phyloP scores from a whole-genome alignment of 2,797 vertebrate species.

The Tamandua tetradactyla region DNA sequence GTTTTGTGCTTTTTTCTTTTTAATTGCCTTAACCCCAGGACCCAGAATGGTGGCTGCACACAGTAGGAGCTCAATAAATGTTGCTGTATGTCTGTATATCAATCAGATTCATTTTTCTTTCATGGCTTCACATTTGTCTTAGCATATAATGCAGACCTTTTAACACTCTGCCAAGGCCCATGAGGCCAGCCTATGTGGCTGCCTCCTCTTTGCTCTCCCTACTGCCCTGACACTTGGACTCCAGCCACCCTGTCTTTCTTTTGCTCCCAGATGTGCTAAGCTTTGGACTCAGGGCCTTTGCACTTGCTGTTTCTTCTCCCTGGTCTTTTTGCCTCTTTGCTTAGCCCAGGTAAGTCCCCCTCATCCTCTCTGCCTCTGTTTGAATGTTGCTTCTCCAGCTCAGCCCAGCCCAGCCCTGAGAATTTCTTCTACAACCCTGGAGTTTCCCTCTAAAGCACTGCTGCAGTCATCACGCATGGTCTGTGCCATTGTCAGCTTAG shows the following conservation, averaged over 20 bases:
- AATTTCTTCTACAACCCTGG: not conserved
- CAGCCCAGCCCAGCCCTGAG: not conserved
- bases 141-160: not conserved
- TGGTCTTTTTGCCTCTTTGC: not conserved
- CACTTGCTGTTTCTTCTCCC: not conserved
- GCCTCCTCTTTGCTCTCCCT: not conserved
- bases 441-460: not conserved
- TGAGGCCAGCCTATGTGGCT: not conserved
- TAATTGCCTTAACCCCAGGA: not conserved
- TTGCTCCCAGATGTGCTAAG: not conserved
- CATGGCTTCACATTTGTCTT: not conserved
- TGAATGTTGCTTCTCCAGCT: rapidly evolving
- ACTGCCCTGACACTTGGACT: not conserved
- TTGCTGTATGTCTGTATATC: too few relatives aligned
- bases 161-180: not conserved
- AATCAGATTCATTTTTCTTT: not conserved
- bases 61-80: not conserved
- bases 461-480: rapidly evolving
- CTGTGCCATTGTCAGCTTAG: not conserved
- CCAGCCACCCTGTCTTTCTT: not conserved
- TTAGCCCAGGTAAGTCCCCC: not conserved
- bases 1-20: not conserved
- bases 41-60: not conserved
- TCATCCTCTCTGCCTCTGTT: not conserved
- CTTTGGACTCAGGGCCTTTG: not conserved